Conservation (phyloP, 2,113 vertebrate species). For the Hucho hucho region DNA sequence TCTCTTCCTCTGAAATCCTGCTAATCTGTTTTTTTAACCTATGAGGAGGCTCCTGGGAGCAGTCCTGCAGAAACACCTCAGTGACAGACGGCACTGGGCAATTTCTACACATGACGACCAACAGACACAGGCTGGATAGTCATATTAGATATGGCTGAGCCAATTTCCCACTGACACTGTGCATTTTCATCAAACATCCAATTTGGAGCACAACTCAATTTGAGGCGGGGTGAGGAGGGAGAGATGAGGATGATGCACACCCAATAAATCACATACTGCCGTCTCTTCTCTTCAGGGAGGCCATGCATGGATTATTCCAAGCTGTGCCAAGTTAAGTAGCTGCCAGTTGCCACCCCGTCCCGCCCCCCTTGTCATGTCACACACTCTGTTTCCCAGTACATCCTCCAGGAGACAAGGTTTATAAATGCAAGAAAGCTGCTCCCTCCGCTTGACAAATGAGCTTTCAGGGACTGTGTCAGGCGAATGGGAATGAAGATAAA, state of each 20-base stretch:
- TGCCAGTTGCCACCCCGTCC: constrained; percentile 52
- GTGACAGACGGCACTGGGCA: neutral
- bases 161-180: constrained; percentile 19
- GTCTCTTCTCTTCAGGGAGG: constrained; percentile 49
- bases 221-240: constrained; percentile 29
- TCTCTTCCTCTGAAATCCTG: constrained; percentile 6
- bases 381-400: constrained; percentile 68
- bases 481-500: constrained; percentile 74
- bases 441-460: constrained; percentile 78
- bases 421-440: constrained; percentile 64
- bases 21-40: neutral
- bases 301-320: constrained; percentile 55
- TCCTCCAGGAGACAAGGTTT: constrained; percentile 57
- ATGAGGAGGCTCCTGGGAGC: constrained; percentile 4
- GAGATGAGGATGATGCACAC: constrained; percentile 9
- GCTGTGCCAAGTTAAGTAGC: constrained; percentile 66
- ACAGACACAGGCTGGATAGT: neutral
- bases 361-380: constrained; percentile 56
- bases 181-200: constrained; percentile 20
- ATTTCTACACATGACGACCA: neutral
- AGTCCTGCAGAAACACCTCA: constrained; percentile 13
- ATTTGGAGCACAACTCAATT: constrained; percentile 16
- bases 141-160: constrained; percentile 21
- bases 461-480: constrained; percentile 66
- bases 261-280: constrained; percentile 64